These are phyloP conservation scores for Atta texana DNA, from an alignment of 1,140 invertebrate species.

Conservation along the genomic window DNA sequence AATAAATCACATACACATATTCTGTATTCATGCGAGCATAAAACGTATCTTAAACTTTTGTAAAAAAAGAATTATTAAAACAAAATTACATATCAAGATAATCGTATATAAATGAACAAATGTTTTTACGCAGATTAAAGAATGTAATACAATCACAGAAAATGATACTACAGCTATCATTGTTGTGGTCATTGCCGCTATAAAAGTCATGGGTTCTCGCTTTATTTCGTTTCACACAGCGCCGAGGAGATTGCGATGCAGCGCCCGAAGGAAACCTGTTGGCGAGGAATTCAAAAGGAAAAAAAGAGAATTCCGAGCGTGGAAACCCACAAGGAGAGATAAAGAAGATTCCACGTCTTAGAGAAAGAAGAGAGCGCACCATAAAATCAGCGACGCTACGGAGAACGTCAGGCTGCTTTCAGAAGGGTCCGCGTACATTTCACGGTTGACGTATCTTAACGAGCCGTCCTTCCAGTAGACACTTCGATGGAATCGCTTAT, in stretches of 20 bases:
- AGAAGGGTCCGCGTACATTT: slow-evolving; percentile 20
- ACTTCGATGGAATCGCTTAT: slow-evolving; percentile 61
- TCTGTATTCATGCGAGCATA: background rate
- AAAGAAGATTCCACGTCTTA: slow-evolving; percentile 37
- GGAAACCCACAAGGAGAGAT: slow-evolving; percentile 47
- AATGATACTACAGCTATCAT: slow-evolving; percentile 9
- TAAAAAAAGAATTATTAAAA: background rate
- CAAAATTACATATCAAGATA: background rate
- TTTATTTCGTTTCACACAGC: slow-evolving; percentile 29
- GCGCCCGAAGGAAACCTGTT: slow-evolving; percentile 63
- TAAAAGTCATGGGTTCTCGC: slow-evolving; percentile 15
- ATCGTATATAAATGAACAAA: background rate
- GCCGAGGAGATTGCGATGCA: slow-evolving; percentile 9
- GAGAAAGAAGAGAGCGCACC: slow-evolving; percentile 26
- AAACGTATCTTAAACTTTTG: background rate
- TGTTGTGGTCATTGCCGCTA: background rate
- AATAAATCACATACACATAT: background rate
- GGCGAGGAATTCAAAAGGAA: slow-evolving; percentile 64
- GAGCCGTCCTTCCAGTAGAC: slow-evolving; percentile 23
- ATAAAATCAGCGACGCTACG: slow-evolving; percentile 22
- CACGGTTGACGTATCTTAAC: slow-evolving; percentile 35
- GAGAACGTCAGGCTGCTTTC: slow-evolving; percentile 14
- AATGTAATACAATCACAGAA: background rate
- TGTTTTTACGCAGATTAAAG: background rate
- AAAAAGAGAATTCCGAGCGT: slow-evolving; percentile 38